Base-by-base conservation (phyloP, 2,797 vertebrate species). In the Coccyzus lansbergi region DNA sequence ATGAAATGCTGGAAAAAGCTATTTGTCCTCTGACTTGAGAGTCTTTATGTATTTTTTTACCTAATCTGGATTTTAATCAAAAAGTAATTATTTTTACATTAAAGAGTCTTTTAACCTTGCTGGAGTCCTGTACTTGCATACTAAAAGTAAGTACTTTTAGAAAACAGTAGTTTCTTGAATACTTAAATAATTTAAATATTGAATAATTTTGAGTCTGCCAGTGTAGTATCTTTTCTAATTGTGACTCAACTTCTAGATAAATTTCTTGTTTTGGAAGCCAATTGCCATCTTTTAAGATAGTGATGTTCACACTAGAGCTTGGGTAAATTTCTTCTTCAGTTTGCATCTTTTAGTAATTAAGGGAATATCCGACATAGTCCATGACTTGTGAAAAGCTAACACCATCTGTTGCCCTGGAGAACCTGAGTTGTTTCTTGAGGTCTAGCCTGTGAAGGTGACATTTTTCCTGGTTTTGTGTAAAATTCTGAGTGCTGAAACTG, bases 291-390 rank as follows among this genome's bases (percentile, higher is more conserved):
- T 76, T 63, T 52, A 67, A 71, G 65, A 83, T 68, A 67, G n/a
- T 40, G 55, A 48, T 72, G 26, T 78, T 94, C 77, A 79, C 48
- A 77, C 67, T 83, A 72, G 40, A 76, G 15, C 20, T 90, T 86
- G 33, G 28, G 67, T 94, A 96, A 84, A 74, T 94, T 94, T 92
- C 52, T 68, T 86, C 36, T 88, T 92, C 71, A 94, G n/a, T 86
- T 91, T 82, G 31, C 55, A 90, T 86, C 67, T 86, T 86, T 85
- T 71, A 53, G n/a, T 31, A 44, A 55, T 36, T 65, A 62, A 84
- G 26, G 42, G 44, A 59, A 48, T 92, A 51, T 91, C 82, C 48
- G 46, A 29, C 38, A 51, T 38, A 52, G 62, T 78, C 3, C 2
- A 60, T 91, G 76, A 71, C 59, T 44, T 67, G 49, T 62, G 76